Conservation (phyloP, 2,113 vertebrate genomes). For the Panthera tigris region DNA sequence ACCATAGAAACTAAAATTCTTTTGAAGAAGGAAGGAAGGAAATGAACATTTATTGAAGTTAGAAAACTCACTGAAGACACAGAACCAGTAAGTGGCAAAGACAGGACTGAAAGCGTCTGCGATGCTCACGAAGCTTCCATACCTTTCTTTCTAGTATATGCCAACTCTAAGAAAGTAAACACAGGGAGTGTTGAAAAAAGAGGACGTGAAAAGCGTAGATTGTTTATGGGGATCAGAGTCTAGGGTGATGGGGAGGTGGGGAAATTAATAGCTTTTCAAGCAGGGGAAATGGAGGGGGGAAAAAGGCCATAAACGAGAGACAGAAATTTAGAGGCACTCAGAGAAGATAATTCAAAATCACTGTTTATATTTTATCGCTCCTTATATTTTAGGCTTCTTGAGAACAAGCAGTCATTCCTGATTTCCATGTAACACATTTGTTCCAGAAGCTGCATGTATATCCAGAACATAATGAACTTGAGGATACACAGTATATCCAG, state of each 20-base stretch:
- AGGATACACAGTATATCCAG: neutral
- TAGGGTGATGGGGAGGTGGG: neutral
- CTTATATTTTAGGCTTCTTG: conserved; percentile 60
- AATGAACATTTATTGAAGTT: neutral
- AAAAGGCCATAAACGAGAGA: conserved; percentile 2
- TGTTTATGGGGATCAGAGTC: conserved; percentile 10
- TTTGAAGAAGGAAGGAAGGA: conserved; percentile 3
- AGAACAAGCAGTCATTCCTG: conserved; percentile 38
- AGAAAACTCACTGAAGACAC: conserved; percentile 5
- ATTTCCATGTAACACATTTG: conserved; percentile 53
- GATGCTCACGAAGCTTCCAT: neutral
- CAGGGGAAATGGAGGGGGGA: neutral
- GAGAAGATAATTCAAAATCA: conserved; percentile 42
- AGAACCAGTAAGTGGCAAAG: conserved; percentile 39
- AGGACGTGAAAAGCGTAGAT: neutral
- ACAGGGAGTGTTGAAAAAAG: neutral
- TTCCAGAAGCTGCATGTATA: neutral
- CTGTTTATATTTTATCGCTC: conserved; percentile 49
- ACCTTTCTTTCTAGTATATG: neutral
- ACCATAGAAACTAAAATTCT: neutral
- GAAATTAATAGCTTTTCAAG: conserved; percentile 53
- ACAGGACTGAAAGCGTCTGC: neutral
- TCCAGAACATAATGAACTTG: conserved; percentile 3
- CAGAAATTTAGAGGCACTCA: conserved; percentile 35
- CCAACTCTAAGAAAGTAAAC: neutral